Conservation (phyloP, 1,140 invertebrate genomes). For the Anadara kagoshimensis region DNA sequence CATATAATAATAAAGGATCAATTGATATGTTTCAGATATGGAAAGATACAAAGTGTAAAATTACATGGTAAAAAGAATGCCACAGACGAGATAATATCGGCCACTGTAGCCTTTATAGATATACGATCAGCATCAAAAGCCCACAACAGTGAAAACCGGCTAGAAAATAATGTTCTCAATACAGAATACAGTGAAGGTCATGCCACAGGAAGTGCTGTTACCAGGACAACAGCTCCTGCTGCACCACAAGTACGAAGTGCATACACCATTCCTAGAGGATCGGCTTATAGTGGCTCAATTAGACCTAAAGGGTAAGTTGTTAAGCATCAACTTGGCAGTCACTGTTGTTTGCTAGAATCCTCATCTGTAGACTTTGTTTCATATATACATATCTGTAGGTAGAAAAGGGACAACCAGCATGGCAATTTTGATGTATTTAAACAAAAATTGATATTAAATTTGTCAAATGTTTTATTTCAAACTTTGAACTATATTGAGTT, state of each 20-base stretch:
- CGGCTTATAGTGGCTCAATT: conserved; percentile 15
- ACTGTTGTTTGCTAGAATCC: too few species aligned
- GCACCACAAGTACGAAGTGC: too few species aligned
- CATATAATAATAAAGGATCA: not conserved
- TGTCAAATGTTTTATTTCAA: too few species aligned
- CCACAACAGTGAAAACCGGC: conserved; percentile 89
- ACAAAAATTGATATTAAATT: too few species aligned
- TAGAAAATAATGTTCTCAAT: conserved; percentile 88
- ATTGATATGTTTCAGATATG: conserved; percentile 84
- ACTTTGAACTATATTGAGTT: too few species aligned
- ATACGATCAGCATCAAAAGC: conserved; percentile 96
- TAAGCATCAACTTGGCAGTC: too few species aligned
- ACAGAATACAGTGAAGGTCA: conserved; percentile 95
- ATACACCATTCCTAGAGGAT: not conserved
- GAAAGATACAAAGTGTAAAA: conserved; percentile 96
- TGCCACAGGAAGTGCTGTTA: conserved; percentile 73
- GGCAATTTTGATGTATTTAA: too few species aligned
- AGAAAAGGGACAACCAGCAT: too few species aligned
- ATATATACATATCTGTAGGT: too few species aligned
- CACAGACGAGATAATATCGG: conserved; percentile 80
- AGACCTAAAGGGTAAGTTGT: conserved; percentile 56
- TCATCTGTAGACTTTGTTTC: too few species aligned
- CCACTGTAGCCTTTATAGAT: conserved; percentile 96
- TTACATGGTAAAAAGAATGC: conserved; percentile 81
- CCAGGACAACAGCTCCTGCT: conserved; percentile 31